Conservation (phyloP, 2,797 vertebrate species). For the Platalea minor region DNA sequence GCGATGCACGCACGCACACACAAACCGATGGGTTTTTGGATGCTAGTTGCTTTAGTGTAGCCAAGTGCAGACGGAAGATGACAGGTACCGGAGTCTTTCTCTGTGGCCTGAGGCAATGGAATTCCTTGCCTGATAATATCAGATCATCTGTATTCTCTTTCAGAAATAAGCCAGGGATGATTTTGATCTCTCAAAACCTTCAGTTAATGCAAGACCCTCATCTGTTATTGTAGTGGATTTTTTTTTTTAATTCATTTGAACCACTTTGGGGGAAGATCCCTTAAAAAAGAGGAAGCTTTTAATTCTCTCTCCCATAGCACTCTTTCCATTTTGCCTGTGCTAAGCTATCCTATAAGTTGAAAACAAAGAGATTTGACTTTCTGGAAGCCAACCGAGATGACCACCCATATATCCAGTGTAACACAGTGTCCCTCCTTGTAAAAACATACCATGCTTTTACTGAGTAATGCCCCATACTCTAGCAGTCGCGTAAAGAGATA, state of each 20-base stretch:
- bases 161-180: not conserved
- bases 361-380: not conserved
- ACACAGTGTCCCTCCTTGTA: not conserved
- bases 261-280: not conserved
- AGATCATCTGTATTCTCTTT: not conserved
- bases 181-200: not conserved
- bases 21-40: not conserved
- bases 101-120: not conserved
- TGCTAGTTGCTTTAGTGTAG: not conserved
- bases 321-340: not conserved
- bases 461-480: not conserved
- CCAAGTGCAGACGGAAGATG: not conserved
- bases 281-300: not conserved
- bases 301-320: not conserved
- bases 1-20: accelerated
- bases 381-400: not conserved
- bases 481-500: not conserved
- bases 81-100: not conserved
- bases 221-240: not conserved
- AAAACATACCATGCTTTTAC: not conserved
- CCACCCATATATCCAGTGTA: too few species aligned
- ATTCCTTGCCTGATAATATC: not conserved
- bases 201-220: not conserved
- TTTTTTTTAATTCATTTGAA: not conserved
- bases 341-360: not conserved